These are phyloP conservation scores for Zoanthus solanderi DNA, from an alignment of 92 coral and sea anemone species.

Conservation along the genomic window DNA sequence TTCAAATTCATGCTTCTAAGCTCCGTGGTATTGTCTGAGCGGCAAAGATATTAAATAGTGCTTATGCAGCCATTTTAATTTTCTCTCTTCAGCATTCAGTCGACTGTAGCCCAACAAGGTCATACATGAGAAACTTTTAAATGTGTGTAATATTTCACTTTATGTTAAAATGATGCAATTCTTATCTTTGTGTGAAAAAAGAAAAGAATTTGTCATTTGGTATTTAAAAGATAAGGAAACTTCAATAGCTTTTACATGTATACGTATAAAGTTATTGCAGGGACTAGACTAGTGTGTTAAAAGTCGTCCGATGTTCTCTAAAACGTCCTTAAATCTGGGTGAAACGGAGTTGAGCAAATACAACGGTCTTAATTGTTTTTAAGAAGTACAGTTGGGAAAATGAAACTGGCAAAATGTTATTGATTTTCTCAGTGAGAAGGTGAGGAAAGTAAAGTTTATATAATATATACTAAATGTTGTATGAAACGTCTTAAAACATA, in stretches of 20 bases:
- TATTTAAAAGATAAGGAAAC: not conserved
- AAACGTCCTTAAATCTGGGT: not conserved
- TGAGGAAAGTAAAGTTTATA: not conserved
- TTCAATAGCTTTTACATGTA: not conserved
- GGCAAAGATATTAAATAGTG: slow-evolving; percentile 11
- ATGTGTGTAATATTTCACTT: not conserved
- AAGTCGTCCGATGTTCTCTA: too few relatives aligned
- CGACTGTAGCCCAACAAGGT: not conserved
- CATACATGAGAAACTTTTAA: not conserved
- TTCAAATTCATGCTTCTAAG: not conserved
- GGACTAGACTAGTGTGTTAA: too few relatives aligned
- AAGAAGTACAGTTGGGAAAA: not conserved
- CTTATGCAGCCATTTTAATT: not conserved
- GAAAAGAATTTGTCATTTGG: not conserved
- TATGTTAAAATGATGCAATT: not conserved
- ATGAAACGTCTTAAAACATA: too few relatives aligned
- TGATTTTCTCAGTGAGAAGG: not conserved
- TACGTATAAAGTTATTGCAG: not conserved
- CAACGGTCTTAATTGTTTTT: not conserved
- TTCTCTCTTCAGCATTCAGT: not conserved
- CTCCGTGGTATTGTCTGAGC: slow-evolving; percentile 7
- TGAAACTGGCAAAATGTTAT: not conserved
- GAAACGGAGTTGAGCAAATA: not conserved
- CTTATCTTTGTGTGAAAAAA: not conserved
- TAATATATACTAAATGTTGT: too few relatives aligned